Evolutionary conservation across 2,113 vertebrate species (phyloP), one percentile per base, ranked within the genome.

Genomic region (Myrmecobius fasciatus): DNA sequence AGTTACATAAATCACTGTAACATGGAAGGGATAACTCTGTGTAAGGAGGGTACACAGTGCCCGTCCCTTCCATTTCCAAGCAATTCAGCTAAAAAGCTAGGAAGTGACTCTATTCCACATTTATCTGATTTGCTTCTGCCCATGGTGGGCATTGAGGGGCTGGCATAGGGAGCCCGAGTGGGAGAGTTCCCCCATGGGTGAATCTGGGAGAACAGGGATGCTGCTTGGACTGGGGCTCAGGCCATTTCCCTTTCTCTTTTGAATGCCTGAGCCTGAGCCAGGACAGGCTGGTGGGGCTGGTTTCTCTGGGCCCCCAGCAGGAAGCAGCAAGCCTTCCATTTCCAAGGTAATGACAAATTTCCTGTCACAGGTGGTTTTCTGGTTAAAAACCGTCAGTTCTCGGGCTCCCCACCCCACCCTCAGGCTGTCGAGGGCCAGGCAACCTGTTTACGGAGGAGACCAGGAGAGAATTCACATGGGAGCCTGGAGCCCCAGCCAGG

Each of bases 281-380:
- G 17, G n/a, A n/a, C n/a, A 28, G 89, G 92, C 46, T 60, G 52
- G 3, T 48, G 89, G 92, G 0, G 28, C 94, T 92, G 97, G 89
- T 97, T 98, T 98, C 98, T 98, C 96, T 95, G 94, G 94, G 96
- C 96, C 96, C 96, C 95, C 92, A 20, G 99, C 99, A 99, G 99
- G 99, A 99, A 99, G 98, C 97, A 96, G 97, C 95, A 95, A 98
- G 94, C 96, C 97, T 98, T 97, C 98, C 98, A 98, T 99, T 99
- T 99, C 98, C 98, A 98, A 98, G 98, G 97, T 95, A 97, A 95
- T 99, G 98, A 98, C 98, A 96, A 96, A 97, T 99, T 99, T 99
- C 99, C 99, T 99, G 98, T 99, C 98, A 96, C 97, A 98, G 97
- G 97, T 97, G 98, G 99, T 98, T 99, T 98, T 98, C 97, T 98